A percentile compares a stretch with the other conserved stretches of the same genome.
phyloP scores from a whole-genome alignment of 2,113 vertebrate genomes.

The Chamaetylas fuelleborni region DNA sequence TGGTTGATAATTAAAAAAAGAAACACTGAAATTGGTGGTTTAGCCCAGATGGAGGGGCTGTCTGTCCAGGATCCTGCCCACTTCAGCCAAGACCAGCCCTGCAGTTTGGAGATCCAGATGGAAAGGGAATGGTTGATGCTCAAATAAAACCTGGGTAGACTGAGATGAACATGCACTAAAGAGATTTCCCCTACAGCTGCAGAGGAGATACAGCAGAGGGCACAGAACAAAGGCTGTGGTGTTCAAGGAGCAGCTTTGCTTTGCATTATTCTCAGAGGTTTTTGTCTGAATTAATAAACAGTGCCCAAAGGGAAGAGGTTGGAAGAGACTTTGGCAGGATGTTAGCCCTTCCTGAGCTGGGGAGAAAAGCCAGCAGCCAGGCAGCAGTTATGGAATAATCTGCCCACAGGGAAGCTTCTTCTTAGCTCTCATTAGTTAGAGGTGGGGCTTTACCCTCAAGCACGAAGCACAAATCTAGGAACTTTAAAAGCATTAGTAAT shows the following conservation, averaged over 20 bases:
- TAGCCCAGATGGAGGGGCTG: not conserved
- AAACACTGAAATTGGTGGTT: not conserved
- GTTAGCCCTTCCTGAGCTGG: not conserved
- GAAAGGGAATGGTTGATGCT: not conserved
- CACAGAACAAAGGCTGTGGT: not conserved
- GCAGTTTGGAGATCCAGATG: not conserved
- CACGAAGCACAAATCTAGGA: conserved; percentile 23
- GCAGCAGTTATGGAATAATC: conserved; percentile 29
- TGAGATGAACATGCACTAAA: not conserved
- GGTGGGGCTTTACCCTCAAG: conserved; percentile 36
- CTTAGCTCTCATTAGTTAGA: conserved; percentile 45
- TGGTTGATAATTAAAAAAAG: not conserved
- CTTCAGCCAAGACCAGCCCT: not conserved
- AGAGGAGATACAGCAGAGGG: not conserved
- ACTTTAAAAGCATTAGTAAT: conserved; percentile 45
- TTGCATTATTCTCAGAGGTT: not conserved
- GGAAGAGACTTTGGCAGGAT: conserved; percentile 44
- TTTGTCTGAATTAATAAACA: conserved; percentile 58
- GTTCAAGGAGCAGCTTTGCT: conserved; percentile 29
- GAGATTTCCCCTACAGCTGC: not conserved
- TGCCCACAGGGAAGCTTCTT: conserved; percentile 31
- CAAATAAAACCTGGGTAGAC: not conserved
- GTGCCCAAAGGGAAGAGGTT: not conserved
- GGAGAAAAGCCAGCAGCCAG: conserved; percentile 27
- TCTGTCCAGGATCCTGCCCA: not conserved